These are phyloP conservation scores for Solen grandis DNA, from an alignment of 1,140 invertebrate species.

Conservation along the genomic window DNA sequence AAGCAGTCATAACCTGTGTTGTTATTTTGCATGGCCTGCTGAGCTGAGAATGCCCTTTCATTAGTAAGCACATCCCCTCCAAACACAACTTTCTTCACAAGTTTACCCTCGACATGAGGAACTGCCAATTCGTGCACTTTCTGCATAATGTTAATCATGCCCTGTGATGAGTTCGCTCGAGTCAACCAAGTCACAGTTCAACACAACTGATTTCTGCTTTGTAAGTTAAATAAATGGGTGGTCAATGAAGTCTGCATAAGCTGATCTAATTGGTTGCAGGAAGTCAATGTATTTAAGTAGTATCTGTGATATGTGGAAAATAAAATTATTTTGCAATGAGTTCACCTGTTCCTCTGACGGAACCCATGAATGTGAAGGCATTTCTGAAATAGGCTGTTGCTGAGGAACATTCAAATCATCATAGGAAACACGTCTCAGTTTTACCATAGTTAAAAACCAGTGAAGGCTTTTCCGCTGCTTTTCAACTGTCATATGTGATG, in stretches of 20 bases:
- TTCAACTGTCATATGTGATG: slow-evolving; percentile 24
- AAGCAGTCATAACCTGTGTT: too few species aligned
- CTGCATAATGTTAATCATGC: too few species aligned
- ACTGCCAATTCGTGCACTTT: slow-evolving; percentile 36
- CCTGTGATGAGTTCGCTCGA: slow-evolving; percentile 40
- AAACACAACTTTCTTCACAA: slow-evolving; percentile 33
- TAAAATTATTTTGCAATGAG: slow-evolving; percentile 4
- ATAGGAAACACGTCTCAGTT: slow-evolving; percentile 5
- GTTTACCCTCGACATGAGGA: slow-evolving; percentile 9
- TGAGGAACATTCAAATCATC: slow-evolving; percentile 11
- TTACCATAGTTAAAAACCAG: slow-evolving; percentile 35
- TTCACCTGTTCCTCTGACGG: background rate
- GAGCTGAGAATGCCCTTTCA: slow-evolving; percentile 29
- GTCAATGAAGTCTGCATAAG: background rate
- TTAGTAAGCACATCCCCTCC: too few species aligned
- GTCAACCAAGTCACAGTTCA: slow-evolving; percentile 48
- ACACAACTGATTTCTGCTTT: slow-evolving; percentile 22
- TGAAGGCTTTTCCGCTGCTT: slow-evolving; percentile 27
- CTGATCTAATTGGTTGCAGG: background rate
- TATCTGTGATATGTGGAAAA: background rate
- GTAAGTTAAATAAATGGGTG: slow-evolving; percentile 13
- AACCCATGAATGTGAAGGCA: background rate
- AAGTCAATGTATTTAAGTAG: slow-evolving; percentile 37
- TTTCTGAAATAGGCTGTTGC: background rate
- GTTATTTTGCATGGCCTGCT: slow-evolving; percentile 40